Percentiles rank a stretch among this genome's conserved stretches.
Conservation (phyloP, 2,888 invertebrate species). For the Latrodectus elegans region DNA sequence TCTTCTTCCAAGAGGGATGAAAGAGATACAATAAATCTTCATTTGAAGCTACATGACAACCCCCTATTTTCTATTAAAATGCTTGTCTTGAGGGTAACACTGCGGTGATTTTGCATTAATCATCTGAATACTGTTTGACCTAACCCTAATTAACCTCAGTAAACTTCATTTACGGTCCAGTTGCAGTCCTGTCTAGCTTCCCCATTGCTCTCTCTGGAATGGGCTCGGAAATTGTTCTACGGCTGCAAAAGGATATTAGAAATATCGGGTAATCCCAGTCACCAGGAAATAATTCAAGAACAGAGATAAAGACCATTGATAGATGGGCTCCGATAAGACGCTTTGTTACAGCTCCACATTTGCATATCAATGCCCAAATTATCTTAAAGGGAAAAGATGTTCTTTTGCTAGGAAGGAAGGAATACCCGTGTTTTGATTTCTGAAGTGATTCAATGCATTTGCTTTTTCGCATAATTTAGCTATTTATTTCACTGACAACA, state of each 20-base stretch:
- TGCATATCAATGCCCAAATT: constrained; percentile 56
- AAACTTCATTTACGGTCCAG: constrained; percentile 52
- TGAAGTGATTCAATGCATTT: no score
- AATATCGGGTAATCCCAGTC: constrained; percentile 52
- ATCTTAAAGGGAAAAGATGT: constrained; percentile 6
- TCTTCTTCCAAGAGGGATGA: no score
- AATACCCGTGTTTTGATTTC: no score
- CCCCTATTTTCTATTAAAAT: constrained; percentile 49
- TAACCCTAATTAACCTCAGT: constrained; percentile 51
- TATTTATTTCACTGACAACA: no score
- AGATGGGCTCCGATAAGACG: constrained; percentile 42
- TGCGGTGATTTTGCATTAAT: constrained; percentile 55
- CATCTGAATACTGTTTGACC: constrained; percentile 52
- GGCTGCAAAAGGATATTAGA: constrained; percentile 52
- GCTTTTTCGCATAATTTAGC: no score
- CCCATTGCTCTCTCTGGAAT: constrained; percentile 32
- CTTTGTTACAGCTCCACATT: constrained; percentile 43
- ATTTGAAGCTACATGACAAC: constrained; percentile 45
- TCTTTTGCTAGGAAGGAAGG: no score
- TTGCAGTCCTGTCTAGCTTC: constrained; percentile 35
- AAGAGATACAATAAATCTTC: background rate
- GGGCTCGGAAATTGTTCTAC: constrained; percentile 31
- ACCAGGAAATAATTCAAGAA: constrained; percentile 44
- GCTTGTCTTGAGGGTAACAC: constrained; percentile 26
- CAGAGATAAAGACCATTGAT: constrained; percentile 46